Evolutionary conservation across 2,797 vertebrate genomes (phyloP).

Genomic region (Cyprinella venusta): DNA sequence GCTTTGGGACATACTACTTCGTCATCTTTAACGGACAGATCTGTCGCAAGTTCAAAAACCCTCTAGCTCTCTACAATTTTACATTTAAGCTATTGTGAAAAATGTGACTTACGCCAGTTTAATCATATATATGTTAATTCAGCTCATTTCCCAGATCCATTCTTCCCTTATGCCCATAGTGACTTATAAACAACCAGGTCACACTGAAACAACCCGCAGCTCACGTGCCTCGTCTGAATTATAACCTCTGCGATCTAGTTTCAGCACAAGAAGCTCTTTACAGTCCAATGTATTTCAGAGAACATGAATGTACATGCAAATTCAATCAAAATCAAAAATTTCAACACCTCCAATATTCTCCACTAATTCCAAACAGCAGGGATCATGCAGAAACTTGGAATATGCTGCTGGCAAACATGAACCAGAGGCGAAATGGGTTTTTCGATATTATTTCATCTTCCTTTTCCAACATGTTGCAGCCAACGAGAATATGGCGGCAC

Average conservation of each 20-base stretch:
- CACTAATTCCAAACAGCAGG: slow-evolving; percentile 65
- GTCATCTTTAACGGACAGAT: no score
- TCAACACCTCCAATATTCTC: slow-evolving; percentile 69
- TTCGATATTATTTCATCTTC: slow-evolving; percentile 60
- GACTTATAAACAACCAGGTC: background rate
- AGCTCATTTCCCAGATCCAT: background rate
- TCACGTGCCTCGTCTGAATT: background rate
- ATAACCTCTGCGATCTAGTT: slow-evolving; percentile 53
- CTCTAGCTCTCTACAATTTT: background rate
- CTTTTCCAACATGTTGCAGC: slow-evolving; percentile 20
- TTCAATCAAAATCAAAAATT: slow-evolving; percentile 72
- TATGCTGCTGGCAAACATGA: slow-evolving; percentile 65
- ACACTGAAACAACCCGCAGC: background rate
- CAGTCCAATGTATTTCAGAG: slow-evolving; percentile 61
- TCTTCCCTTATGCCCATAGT: background rate
- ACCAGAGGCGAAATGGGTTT: slow-evolving; percentile 66
- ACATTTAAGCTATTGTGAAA: no score
- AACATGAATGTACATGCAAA: slow-evolving; percentile 64
- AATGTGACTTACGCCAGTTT: background rate
- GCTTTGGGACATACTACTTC: background rate
- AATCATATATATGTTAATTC: no score
- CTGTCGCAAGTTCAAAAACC: background rate
- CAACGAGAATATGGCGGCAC: slow-evolving; percentile 66
- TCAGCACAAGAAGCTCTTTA: slow-evolving; percentile 60
- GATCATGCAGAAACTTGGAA: slow-evolving; percentile 59